Evolutionary conservation across 2,113 vertebrate genomes (phyloP).

Genomic region (Columba janthina): DNA sequence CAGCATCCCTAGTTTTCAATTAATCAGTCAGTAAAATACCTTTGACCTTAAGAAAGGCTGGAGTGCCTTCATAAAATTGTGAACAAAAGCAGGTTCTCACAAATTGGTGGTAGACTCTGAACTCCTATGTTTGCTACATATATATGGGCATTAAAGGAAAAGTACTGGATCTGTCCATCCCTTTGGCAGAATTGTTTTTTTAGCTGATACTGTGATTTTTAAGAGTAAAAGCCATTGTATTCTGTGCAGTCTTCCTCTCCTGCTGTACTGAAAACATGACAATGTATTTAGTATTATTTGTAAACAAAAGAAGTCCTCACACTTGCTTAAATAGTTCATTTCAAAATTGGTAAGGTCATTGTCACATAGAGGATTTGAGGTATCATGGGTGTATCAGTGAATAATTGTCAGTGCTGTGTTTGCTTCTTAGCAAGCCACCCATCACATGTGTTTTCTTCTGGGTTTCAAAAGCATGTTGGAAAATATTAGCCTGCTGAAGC

Average conservation of each 20-base stretch:
- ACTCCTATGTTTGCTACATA: fast-evolving
- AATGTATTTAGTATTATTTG: not conserved
- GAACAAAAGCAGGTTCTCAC: not conserved
- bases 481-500: not conserved
- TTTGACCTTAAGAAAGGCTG: slow-evolving; percentile 27
- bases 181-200: not conserved
- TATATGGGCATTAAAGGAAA: not conserved
- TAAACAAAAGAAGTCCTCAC: not conserved
- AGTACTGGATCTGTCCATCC: not conserved
- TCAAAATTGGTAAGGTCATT: not conserved
- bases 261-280: not conserved
- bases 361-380: not conserved
- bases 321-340: not conserved
- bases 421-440: not conserved
- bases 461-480: not conserved
- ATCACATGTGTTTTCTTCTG: not conserved
- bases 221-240: not conserved
- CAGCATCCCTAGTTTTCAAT: not conserved
- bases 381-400: not conserved
- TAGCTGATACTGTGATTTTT: not conserved
- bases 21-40: not conserved
- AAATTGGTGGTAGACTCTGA: not conserved
- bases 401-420: not conserved
- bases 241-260: not conserved
- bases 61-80: not conserved